Percentiles rank a stretch among this genome's conserved stretches.
phyloP scores from a whole-genome alignment of 2,797 vertebrate species.

The Anabacerthia variegaticeps region DNA sequence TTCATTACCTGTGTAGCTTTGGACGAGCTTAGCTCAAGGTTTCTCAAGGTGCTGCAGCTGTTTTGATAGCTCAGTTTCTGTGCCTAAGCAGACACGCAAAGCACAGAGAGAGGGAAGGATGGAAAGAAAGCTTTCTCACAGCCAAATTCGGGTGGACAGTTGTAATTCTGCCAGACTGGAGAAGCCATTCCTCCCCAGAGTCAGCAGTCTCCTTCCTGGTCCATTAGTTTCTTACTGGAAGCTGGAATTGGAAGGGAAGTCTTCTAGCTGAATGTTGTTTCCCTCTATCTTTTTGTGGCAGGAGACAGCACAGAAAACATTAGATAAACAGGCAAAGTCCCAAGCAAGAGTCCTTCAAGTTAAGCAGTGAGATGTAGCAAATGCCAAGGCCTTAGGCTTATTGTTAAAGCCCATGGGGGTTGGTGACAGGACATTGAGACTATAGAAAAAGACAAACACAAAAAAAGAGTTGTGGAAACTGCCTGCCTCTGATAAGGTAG shows the following conservation, averaged over 20 bases:
- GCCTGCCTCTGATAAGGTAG: background rate
- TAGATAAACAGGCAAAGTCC: background rate
- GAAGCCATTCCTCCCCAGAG: background rate
- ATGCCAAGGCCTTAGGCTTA: background rate
- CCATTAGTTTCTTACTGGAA: background rate
- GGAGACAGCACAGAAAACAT: background rate
- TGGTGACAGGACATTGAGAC: background rate
- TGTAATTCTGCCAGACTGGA: background rate
- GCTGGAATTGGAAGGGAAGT: background rate
- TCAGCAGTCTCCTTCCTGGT: background rate
- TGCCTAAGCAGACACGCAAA: background rate
- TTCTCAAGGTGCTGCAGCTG: background rate
- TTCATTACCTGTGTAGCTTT: background rate
- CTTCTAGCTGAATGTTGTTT: background rate
- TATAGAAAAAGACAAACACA: background rate
- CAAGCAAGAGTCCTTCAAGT: background rate
- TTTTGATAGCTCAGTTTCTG: background rate
- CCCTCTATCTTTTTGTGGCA: background rate
- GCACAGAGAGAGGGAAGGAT: background rate
- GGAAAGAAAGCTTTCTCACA: background rate
- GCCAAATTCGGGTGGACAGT: background rate
- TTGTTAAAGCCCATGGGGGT: background rate
- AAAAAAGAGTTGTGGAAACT: background rate
- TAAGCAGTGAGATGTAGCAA: background rate
- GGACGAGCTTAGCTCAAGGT: background rate